A percentile compares a stretch with the other conserved stretches of the same genome.
Conservation (phyloP, 2,888 invertebrate genomes). For the Vesta saturnalis region DNA sequence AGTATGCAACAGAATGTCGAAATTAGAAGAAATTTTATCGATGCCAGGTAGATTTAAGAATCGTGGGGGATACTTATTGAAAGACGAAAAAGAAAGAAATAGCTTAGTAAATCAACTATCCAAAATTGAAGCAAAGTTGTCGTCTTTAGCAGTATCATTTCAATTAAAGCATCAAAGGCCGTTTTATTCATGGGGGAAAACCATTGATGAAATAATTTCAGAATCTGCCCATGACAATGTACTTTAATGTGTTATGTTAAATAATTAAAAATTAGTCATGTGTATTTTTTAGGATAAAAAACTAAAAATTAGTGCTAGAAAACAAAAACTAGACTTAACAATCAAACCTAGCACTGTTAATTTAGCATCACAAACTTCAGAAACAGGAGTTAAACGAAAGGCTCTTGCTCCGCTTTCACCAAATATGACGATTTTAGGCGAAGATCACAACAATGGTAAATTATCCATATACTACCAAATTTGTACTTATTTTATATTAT, state of each 20-base stretch:
- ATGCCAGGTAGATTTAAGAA: conserved; percentile 87
- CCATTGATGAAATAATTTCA: conserved; percentile 70
- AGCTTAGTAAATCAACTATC: background rate
- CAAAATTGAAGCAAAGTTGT: conserved; percentile 66
- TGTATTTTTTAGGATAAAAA: conserved; percentile 62
- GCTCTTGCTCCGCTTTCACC: conserved; percentile 10
- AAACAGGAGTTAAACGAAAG: conserved; percentile 17
- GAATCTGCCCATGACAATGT: conserved; percentile 71
- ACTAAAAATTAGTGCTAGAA: conserved; percentile 66
- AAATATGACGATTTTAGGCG: no score
- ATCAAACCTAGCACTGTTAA: conserved; percentile 16
- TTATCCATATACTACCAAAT: background rate
- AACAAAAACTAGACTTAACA: conserved; percentile 56
- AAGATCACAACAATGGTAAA: background rate
- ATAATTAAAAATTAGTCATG: background rate
- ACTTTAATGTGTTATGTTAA: conserved; percentile 49
- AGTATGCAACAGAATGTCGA: conserved; percentile 79
- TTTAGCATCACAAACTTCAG: background rate
- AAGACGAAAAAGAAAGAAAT: conserved; percentile 83
- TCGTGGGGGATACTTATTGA: conserved; percentile 85
- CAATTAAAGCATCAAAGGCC: conserved; percentile 64
- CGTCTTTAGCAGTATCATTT: conserved; percentile 66
- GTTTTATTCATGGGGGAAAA: conserved; percentile 73
- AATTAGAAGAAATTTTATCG: conserved; percentile 78
- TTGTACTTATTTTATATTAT: background rate